Evolutionary conservation across 1,140 invertebrate species (phyloP).

Genomic region (Globodera rostochiensis): DNA sequence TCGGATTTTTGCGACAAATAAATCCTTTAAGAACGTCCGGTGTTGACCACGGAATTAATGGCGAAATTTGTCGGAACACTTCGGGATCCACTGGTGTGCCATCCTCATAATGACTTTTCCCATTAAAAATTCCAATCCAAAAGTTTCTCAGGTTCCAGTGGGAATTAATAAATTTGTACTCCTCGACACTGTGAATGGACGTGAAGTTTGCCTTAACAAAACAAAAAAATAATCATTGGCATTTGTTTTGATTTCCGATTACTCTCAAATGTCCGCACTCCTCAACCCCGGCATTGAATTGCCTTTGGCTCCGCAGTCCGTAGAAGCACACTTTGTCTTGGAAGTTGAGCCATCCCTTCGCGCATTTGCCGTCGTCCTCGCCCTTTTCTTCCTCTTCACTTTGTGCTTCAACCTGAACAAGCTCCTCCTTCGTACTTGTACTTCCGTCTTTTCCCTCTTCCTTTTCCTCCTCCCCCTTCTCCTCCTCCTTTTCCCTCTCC

Average conservation of each 20-base stretch:
- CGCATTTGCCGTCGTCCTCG: neutral
- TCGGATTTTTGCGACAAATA: conserved; percentile 8
- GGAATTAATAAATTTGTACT: conserved; percentile 24
- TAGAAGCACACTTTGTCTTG: conserved; percentile 16
- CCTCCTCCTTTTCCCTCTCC: neutral
- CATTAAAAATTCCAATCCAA: conserved; percentile 23
- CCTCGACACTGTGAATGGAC: conserved; percentile 18
- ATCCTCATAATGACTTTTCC: conserved; percentile 16
- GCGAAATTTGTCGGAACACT: conserved; percentile 15
- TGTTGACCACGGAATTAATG: conserved; percentile 9
- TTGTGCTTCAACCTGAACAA: no score
- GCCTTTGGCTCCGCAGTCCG: neutral
- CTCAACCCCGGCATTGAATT: neutral
- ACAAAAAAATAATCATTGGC: neutral
- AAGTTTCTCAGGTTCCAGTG: conserved; percentile 8
- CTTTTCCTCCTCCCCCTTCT: no score
- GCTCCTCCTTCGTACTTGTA: no score
- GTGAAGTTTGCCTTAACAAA: conserved; percentile 22
- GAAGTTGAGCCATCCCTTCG: conserved; percentile 22
- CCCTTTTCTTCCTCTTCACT: neutral
- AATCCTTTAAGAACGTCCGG: conserved; percentile 10
- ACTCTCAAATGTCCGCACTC: conserved; percentile 9
- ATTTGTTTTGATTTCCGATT: neutral
- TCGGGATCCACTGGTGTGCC: neutral
- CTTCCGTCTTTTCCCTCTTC: no score